Base-by-base conservation (phyloP, 2,113 vertebrate genomes). In the Oceanodroma tethys region DNA sequence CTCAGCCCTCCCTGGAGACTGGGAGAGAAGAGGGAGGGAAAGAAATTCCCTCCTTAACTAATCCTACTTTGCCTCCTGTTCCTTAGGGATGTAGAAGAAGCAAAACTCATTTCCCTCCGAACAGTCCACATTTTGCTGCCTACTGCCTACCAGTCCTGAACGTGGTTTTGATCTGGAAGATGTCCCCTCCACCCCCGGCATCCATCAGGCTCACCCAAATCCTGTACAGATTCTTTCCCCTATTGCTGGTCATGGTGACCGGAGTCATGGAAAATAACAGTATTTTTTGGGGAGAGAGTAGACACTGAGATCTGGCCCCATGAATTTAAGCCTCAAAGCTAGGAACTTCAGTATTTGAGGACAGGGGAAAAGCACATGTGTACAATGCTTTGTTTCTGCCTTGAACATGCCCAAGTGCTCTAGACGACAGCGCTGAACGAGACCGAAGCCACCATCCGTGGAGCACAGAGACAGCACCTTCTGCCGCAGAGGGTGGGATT, bases 361-460 rank as follows among this genome's bases (percentile, higher is more conserved):
- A 16, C 1, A 6, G 8, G 18, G 11, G 21, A 26, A 68, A 84
- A 65, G 1, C 36, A 59, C 38, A 48, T 3, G 16, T 0, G 3
- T 32, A 15, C 60, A 70, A 8, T 2, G 17, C 50, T 68, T 59
- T 68, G 14, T 40, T 71, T 92, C n/a, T 59, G 16, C 16, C 56
- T 62, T 40, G 42, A 47, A 42, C 13, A 7, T 16, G 3, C 13
- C 36, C 40, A 48, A 55, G 12, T 2, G 0, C 70, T 32, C 20
- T 19, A 36, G 45, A 34, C 1, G 4, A 36, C 1, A 7, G 13
- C 38, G 20, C 29, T 73, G 40, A 76, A 45, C 5, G 10, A 82
- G 53, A 62, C 7, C 4, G 3, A 89, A 93, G 27, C 48, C 47
- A 68, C 30, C 29, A 13, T 2, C 2, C 0, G 0, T 25, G 11